phyloP scores from a whole-genome alignment of 2,113 vertebrate species.

The Silurus meridionalis region DNA sequence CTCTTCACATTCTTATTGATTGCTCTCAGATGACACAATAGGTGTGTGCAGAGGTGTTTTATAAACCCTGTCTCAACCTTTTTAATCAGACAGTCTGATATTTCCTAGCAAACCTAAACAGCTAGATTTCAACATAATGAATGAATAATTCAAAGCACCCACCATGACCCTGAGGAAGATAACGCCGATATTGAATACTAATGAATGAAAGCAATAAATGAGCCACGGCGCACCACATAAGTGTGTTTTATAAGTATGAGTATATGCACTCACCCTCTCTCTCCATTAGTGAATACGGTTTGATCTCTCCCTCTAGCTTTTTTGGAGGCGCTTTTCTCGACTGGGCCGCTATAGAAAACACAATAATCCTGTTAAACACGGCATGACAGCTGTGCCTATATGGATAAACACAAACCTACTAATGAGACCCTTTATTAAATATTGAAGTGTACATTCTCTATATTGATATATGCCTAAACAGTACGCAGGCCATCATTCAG shows the following conservation, averaged over 20 bases:
- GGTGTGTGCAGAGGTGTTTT: not conserved
- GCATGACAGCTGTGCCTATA: not conserved
- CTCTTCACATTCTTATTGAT: not conserved
- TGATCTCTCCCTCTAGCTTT: constrained; percentile 85
- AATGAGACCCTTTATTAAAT: not conserved
- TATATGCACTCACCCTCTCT: constrained; percentile 84
- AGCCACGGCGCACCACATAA: not conserved
- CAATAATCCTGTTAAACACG: constrained; percentile 11
- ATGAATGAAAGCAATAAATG: not conserved
- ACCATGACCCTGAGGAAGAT: not conserved
- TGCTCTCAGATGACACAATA: not conserved
- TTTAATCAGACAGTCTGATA: not conserved
- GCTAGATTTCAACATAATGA: not conserved
- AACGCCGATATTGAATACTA: not conserved
- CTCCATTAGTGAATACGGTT: constrained; percentile 85
- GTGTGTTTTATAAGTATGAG: not conserved
- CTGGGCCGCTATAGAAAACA: constrained; percentile 63
- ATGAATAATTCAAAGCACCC: not conserved
- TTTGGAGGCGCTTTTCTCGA: constrained; percentile 77
- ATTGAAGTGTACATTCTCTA: constrained; percentile 19
- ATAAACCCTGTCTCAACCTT: not conserved
- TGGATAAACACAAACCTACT: not conserved
- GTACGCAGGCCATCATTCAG: not conserved
- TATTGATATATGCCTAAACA: not conserved
- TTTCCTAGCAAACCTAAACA: not conserved